Percentiles rank a stretch among this genome's conserved stretches.
phyloP scores from a whole-genome alignment of 1,140 invertebrate species.

The Halictus rubicundus region DNA sequence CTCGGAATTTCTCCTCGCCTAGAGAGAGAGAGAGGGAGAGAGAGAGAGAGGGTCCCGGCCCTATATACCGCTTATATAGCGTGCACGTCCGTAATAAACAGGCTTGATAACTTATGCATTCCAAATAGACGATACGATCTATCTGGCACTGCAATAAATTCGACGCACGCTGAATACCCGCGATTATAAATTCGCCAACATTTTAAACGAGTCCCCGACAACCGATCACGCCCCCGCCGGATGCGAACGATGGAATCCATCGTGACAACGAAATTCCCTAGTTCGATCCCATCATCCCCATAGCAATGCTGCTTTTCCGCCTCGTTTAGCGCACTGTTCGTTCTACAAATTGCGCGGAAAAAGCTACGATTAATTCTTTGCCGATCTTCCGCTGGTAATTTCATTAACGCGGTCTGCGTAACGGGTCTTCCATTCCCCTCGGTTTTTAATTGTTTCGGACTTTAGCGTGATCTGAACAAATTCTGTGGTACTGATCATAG shows the following conservation, averaged over 20 bases:
- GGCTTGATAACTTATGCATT: slow-evolving; percentile 68
- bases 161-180: slow-evolving; percentile 48
- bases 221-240: background rate
- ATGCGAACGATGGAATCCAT: background rate
- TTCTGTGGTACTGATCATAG: too few relatives aligned
- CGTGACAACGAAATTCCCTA: background rate
- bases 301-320: background rate
- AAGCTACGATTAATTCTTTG: too few relatives aligned
- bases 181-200: slow-evolving; percentile 51
- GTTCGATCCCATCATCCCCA: background rate
- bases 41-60: slow-evolving; percentile 24
- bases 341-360: too few relatives aligned
- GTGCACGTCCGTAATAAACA: slow-evolving; percentile 62
- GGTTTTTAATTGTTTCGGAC: too few relatives aligned
- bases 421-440: too few relatives aligned
- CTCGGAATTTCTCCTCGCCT: slow-evolving; percentile 50
- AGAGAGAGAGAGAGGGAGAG: too few relatives aligned
- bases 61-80: slow-evolving; percentile 43
- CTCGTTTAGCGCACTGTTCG: background rate
- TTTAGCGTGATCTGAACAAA: too few relatives aligned
- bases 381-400: too few relatives aligned
- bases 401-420: too few relatives aligned
- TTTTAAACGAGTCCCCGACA: slow-evolving; percentile 11
- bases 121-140: slow-evolving; percentile 60
- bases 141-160: slow-evolving; percentile 62